Percentiles rank a stretch among this genome's conserved stretches.
phyloP scores from a whole-genome alignment of 2,888 invertebrate genomes.

The Ametastegia equiseti region DNA sequence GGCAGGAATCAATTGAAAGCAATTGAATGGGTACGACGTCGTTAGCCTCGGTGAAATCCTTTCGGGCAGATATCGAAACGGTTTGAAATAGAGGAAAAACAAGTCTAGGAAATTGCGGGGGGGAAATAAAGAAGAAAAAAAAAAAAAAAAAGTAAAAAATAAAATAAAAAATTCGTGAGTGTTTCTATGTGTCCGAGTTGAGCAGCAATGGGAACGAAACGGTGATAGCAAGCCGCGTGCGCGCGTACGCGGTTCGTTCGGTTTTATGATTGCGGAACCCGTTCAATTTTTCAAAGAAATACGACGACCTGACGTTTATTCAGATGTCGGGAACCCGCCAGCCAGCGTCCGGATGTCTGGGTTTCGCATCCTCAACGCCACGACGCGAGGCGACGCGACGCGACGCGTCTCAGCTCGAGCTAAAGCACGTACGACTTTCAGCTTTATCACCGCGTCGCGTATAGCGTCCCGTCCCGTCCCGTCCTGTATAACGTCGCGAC shows the following conservation, averaged over 20 bases:
- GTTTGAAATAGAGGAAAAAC: not conserved
- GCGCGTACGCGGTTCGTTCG: not conserved
- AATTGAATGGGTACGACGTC: not conserved
- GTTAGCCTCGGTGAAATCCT: not conserved
- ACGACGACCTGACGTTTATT: conserved; percentile 34
- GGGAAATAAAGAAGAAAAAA: not conserved
- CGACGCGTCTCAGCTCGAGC: not conserved
- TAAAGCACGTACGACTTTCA: conserved; percentile 21
- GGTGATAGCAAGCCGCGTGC: not conserved
- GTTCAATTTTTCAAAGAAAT: conserved; percentile 33
- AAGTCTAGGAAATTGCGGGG: not conserved
- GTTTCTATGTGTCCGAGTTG: not conserved
- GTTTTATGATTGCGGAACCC: conserved; percentile 18
- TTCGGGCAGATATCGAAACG: not conserved
- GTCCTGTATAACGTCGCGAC: too few relatives aligned
- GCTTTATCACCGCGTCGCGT: conserved; percentile 37
- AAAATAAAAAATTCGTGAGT: not conserved
- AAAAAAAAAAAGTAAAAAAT: too few relatives aligned
- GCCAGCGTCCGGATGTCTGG: conserved; percentile 19
- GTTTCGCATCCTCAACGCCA: too few relatives aligned
- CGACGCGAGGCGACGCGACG: too few relatives aligned
- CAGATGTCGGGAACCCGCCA: conserved; percentile 26
- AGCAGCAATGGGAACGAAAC: not conserved
- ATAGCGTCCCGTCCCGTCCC: too few relatives aligned
- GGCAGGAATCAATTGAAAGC: conserved; percentile 35